Conservation (phyloP, 2,888 invertebrate species). For the Argyra leucocephala region DNA sequence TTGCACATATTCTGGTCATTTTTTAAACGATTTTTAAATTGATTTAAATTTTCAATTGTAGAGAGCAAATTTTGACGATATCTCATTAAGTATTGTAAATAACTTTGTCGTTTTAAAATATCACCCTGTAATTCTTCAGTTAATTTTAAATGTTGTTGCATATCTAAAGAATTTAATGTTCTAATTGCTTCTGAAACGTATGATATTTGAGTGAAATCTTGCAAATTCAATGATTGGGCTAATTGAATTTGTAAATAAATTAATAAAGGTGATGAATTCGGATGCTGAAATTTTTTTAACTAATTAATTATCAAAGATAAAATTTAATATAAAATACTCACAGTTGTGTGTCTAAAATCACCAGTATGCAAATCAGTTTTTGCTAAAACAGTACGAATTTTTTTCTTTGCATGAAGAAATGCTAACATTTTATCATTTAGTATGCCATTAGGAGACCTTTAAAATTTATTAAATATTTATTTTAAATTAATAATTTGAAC, state of each 20-base stretch:
- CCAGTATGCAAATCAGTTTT: slow-evolving; percentile 72
- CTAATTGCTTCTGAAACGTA: slow-evolving; percentile 75
- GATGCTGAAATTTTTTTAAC: slow-evolving; percentile 28
- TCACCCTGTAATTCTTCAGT: slow-evolving; percentile 67
- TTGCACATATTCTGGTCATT: slow-evolving; percentile 63
- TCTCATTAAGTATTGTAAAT: slow-evolving; percentile 70
- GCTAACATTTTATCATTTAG: slow-evolving; percentile 31
- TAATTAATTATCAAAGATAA: not conserved
- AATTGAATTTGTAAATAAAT: slow-evolving; percentile 64
- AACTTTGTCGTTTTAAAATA: slow-evolving; percentile 64
- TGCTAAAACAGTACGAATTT: slow-evolving; percentile 80
- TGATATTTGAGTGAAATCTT: slow-evolving; percentile 65
- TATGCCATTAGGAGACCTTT: slow-evolving; percentile 29
- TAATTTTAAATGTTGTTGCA: slow-evolving; percentile 60
- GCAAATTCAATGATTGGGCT: slow-evolving; percentile 72
- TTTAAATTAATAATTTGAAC: not conserved
- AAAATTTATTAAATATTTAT: not conserved
- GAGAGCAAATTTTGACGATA: slow-evolving; percentile 72
- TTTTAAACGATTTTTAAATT: slow-evolving; percentile 51
- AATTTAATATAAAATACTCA: slow-evolving; percentile 30
- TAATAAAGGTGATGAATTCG: slow-evolving; percentile 46
- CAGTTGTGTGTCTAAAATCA: slow-evolving; percentile 50
- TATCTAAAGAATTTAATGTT: slow-evolving; percentile 64
- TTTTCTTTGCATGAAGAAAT: slow-evolving; percentile 56
- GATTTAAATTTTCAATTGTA: slow-evolving; percentile 61